Conservation (phyloP, 2,113 vertebrate species). For the Oxygymnocypris stewartii region DNA sequence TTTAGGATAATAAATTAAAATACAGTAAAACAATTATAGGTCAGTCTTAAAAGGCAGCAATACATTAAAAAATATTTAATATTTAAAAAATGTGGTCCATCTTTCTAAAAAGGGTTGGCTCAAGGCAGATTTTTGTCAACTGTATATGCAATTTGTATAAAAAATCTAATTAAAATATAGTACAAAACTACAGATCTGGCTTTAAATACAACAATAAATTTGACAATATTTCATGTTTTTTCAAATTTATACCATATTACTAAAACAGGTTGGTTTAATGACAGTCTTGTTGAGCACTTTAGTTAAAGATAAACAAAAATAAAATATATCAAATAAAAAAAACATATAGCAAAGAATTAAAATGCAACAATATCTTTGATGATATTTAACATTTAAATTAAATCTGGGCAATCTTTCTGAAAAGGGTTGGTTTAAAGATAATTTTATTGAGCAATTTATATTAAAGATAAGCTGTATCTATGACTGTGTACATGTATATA, state of each 20-base stretch:
- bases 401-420: not conserved
- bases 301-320: not conserved
- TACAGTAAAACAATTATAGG: too few relatives aligned
- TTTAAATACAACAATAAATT: not conserved
- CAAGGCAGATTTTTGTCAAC: too few relatives aligned
- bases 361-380: too few relatives aligned
- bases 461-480: not conserved
- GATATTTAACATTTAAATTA: too few relatives aligned
- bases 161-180: too few relatives aligned
- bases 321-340: too few relatives aligned
- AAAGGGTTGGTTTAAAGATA: not conserved
- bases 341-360: too few relatives aligned
- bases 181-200: too few relatives aligned
- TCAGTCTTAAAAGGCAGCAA: not conserved
- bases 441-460: not conserved
- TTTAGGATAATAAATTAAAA: too few relatives aligned
- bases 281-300: not conserved
- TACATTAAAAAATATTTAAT: not conserved
- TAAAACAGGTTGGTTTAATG: too few relatives aligned
- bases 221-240: not conserved
- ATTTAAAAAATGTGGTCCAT: not conserved
- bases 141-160: too few relatives aligned
- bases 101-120: not conserved
- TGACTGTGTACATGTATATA: too few relatives aligned
- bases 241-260: not conserved